Percentiles rank a stretch among this genome's conserved stretches.
Conservation (phyloP, 1,140 invertebrate species). For the Phocides pigmalion region DNA sequence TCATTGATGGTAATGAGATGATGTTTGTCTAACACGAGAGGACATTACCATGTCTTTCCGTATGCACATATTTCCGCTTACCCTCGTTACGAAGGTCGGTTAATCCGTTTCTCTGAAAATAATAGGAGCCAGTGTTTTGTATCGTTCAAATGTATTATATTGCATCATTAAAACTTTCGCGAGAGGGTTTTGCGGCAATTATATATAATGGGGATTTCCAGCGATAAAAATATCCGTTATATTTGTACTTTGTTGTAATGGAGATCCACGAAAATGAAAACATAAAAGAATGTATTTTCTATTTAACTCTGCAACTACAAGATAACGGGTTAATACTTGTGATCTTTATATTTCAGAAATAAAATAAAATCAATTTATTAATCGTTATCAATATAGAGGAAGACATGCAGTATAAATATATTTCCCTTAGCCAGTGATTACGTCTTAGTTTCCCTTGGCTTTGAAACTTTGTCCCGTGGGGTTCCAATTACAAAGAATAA, state of each 20-base stretch:
- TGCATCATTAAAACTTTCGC: constrained; percentile 29
- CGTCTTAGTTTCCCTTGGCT: no score
- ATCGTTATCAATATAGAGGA: no score
- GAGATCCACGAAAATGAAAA: background rate
- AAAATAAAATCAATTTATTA: no score
- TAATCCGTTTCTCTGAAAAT: constrained; percentile 11
- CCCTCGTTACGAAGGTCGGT: constrained; percentile 5
- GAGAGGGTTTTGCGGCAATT: constrained; percentile 24
- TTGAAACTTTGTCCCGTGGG: no score
- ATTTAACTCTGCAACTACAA: background rate
- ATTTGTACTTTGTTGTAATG: background rate
- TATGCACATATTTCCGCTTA: background rate
- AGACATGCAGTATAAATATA: no score
- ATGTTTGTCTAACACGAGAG: no score
- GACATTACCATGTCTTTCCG: background rate
- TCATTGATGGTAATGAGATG: no score
- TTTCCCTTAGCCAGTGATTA: no score
- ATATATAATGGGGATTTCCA: constrained; percentile 24
- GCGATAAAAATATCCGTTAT: constrained; percentile 6
- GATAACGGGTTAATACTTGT: no score
- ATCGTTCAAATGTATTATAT: constrained; percentile 22
- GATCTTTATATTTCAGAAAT: no score
- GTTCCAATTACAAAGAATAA: no score
- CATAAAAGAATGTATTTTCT: background rate
- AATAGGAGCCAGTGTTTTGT: constrained; percentile 9